Percentiles rank a stretch among this genome's conserved stretches.
These are phyloP conservation scores for Cotesia glomerata DNA, from an alignment of 1,140 invertebrate species.

Conservation along the genomic window DNA sequence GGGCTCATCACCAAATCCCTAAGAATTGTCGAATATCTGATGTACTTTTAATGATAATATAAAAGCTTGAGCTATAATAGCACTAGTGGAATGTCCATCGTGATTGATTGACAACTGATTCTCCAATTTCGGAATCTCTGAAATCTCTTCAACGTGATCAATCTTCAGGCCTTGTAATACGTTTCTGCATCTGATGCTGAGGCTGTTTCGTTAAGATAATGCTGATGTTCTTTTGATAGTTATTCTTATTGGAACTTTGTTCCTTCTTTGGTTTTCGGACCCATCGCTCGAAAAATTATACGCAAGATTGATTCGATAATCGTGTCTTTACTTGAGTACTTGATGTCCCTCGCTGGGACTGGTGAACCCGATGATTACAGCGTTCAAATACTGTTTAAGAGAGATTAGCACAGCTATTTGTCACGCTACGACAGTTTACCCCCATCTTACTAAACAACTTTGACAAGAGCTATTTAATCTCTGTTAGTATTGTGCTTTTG, in stretches of 20 bases:
- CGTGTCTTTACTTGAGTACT: constrained; percentile 13
- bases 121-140: constrained; percentile 46
- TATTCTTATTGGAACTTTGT: not conserved
- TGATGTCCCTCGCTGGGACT: constrained; percentile 48
- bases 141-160: constrained; percentile 43
- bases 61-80: constrained; percentile 35
- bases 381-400: constrained; percentile 57
- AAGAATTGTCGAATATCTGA: constrained; percentile 45
- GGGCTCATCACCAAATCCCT: constrained; percentile 41
- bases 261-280: not conserved
- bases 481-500: not conserved
- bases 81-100: not conserved
- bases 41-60: constrained; percentile 60
- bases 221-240: not conserved
- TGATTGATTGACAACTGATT: constrained; percentile 57
- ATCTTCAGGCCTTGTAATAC: constrained; percentile 32
- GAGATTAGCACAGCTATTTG: constrained; percentile 59
- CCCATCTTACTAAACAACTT: constrained; percentile 20
- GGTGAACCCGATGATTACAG: constrained; percentile 45
- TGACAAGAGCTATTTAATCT: not conserved
- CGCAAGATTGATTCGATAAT: not conserved
- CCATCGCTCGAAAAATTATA: not conserved
- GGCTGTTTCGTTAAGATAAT: not conserved
- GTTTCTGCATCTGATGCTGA: not conserved
- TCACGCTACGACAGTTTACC: constrained; percentile 56